Base-by-base conservation (phyloP, 92 coral and sea anemone genomes). In the Meandrina meandrites region DNA sequence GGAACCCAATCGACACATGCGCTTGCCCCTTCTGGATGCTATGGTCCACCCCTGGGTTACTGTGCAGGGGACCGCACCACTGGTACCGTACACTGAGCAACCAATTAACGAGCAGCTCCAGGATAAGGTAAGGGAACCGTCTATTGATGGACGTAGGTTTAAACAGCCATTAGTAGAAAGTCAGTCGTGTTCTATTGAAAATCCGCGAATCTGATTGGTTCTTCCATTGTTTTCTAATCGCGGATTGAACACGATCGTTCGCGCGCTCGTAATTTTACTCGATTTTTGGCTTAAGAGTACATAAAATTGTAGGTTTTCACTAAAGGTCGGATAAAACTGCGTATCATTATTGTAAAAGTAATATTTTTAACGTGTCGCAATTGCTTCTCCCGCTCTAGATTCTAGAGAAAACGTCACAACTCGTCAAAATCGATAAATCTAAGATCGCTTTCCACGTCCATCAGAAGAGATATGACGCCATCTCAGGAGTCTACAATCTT, bases 21-120 rank as follows among this genome's bases (percentile, higher is more conserved):
- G 99, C 12, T 86, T 92, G 56, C 90, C 94, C 83, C 87, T 97
- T 24, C 64, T 82, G 32, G 92, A 97, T 37, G 88, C 91, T 64
- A 95, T 97, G 93, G 88, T 76, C 78, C 99, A 97, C 87, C 93
- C 96, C 73, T 97, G 99, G 99, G 87, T 93, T 48, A 95, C 98
- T 8, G 87, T 84, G 32, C 88, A 92, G 17, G 94, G 96, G 40
- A 79, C 89, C 36, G 85, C 83, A 30, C 94, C 96, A 12, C 82
- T 92, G 15, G 84, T 81, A 5, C 94, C 96, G 1, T 93, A 87
- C 84, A 17, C 88, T 19, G 81, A 93, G 18, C 91, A 90, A 69
- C 89, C 70, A 27, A 86, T 93, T 81, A 96, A 91, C 62, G 90
- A 88, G 60, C 79, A 87, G 64, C 79, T 90, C 30, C 83, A 78